Evolutionary conservation across 2,797 vertebrate genomes (phyloP).

Genomic region (Heteromormyrus szaboi): DNA sequence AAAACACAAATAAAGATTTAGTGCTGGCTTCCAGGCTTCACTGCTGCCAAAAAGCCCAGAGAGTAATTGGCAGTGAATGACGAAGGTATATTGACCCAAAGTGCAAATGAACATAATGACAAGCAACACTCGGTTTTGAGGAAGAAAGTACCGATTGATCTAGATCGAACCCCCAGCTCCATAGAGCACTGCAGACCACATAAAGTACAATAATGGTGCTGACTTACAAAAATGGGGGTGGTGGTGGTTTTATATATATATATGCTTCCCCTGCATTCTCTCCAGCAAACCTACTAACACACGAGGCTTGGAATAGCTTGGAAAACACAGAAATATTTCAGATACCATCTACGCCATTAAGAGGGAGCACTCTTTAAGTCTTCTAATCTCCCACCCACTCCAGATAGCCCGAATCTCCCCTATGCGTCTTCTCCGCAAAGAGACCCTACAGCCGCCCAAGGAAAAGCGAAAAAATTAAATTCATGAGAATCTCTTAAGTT

Average conservation of each 20-base stretch:
- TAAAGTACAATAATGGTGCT: neutral
- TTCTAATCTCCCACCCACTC: constrained; percentile 25
- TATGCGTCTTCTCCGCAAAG: neutral
- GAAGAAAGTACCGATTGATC: neutral
- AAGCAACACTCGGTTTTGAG: neutral
- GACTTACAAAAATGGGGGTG: neutral
- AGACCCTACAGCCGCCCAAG: neutral
- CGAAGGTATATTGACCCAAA: neutral
- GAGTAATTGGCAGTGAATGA: neutral
- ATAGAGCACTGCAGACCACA: neutral
- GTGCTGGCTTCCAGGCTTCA: neutral
- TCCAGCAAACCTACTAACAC: neutral
- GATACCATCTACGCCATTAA: constrained; percentile 47
- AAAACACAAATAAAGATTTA: neutral
- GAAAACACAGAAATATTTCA: constrained; percentile 38
- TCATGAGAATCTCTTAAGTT: constrained; percentile 2
- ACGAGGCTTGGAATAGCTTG: neutral
- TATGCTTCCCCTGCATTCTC: neutral
- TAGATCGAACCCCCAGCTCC: neutral
- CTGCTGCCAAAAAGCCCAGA: neutral
- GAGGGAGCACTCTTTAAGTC: constrained; percentile 33
- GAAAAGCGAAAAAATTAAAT: neutral
- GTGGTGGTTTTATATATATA: neutral
- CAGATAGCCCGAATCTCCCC: constrained; percentile 27
- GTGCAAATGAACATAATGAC: neutral